Evolutionary conservation across 2,888 invertebrate species (phyloP).

Genomic region (Sepioteuthis lessoniana): DNA sequence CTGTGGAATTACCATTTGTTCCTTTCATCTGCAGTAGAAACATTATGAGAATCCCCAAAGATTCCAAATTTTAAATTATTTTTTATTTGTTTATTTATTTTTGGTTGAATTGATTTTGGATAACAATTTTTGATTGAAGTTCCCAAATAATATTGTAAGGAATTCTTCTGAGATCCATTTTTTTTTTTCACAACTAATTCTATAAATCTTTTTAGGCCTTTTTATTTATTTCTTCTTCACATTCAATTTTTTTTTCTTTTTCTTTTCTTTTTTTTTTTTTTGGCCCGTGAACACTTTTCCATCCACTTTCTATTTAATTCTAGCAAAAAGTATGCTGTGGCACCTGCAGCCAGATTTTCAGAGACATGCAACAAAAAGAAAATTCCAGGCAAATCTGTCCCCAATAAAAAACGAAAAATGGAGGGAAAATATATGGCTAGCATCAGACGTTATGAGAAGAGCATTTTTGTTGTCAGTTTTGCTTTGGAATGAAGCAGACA

Average conservation of each 20-base stretch:
- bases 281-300: neutral
- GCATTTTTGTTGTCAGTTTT: neutral
- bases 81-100: neutral
- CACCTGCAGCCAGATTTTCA: neutral
- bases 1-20: neutral
- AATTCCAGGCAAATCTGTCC: neutral
- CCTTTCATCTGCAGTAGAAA: neutral
- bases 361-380: neutral
- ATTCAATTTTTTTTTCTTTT: neutral
- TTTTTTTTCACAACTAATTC: neutral
- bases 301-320: neutral
- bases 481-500: neutral
- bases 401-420: neutral
- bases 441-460: neutral
- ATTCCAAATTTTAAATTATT: neutral
- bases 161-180: neutral
- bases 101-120: neutral
- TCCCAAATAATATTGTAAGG: neutral
- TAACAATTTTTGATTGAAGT: conserved; percentile 20
- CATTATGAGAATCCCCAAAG: neutral
- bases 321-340: neutral
- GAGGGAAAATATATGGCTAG: neutral
- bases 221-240: neutral
- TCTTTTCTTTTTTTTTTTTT: neutral
- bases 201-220: neutral